Conservation (phyloP, 2,888 invertebrate genomes). For the Marasmarcha lunaedactyla region DNA sequence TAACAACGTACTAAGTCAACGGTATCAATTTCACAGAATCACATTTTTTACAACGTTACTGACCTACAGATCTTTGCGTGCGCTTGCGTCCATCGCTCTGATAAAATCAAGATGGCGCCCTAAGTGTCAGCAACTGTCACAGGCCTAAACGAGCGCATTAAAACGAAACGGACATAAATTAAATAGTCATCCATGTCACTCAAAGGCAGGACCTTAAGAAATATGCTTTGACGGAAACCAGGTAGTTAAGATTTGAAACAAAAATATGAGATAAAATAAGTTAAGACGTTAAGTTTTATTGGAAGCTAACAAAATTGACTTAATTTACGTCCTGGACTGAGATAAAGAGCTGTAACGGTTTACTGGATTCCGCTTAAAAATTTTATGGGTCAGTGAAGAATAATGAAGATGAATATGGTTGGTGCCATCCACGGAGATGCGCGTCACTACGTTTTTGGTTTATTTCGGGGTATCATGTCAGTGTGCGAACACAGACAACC, state of each 20-base stretch:
- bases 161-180: conserved; percentile 65
- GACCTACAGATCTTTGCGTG: too few relatives aligned
- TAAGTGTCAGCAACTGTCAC: conserved; percentile 4
- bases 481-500: too few relatives aligned
- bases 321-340: conserved; percentile 52
- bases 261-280: conserved; percentile 61
- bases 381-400: not conserved
- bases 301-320: conserved; percentile 52
- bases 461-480: too few relatives aligned
- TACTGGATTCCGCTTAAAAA: conserved; percentile 1
- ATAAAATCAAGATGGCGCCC: conserved; percentile 3
- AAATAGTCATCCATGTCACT: conserved; percentile 60
- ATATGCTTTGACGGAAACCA: conserved; percentile 60
- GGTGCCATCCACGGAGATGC: too few relatives aligned
- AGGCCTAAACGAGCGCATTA: conserved; percentile 48
- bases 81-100: not conserved
- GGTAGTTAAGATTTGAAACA: conserved; percentile 65
- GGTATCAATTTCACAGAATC: too few relatives aligned
- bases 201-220: conserved; percentile 46
- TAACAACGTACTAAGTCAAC: too few relatives aligned
- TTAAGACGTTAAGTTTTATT: conserved; percentile 66
- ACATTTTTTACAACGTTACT: too few relatives aligned
- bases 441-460: too few relatives aligned
- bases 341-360: conserved; percentile 16
- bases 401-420: too few relatives aligned